Percentiles rank a stretch among this genome's conserved stretches.
Conservation (phyloP, 2,888 invertebrate genomes). For the Conomelus anceps region DNA sequence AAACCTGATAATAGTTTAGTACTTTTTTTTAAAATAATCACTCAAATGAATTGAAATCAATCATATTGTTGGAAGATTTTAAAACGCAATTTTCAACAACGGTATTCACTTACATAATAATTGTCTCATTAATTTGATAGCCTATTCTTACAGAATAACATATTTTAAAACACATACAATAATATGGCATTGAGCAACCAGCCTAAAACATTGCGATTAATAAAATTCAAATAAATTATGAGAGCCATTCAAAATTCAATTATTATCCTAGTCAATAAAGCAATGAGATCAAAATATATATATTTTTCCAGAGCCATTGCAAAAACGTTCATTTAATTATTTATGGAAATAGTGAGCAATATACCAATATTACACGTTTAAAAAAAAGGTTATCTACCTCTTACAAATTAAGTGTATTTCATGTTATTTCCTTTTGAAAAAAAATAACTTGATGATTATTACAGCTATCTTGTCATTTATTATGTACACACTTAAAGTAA, state of each 20-base stretch:
- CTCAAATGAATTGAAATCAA: not conserved
- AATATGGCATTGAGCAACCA: not conserved
- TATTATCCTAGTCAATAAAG: not conserved
- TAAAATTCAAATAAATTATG: not conserved
- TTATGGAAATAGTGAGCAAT: not conserved
- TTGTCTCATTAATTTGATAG: no score
- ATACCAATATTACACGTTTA: not conserved
- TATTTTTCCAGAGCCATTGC: constrained; percentile 1
- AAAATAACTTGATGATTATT: not conserved
- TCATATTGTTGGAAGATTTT: not conserved
- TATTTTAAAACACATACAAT: not conserved
- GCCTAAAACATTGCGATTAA: not conserved
- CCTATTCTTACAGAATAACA: not conserved
- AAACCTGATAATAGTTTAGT: not conserved
- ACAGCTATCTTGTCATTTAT: not conserved
- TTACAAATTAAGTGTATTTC: no score
- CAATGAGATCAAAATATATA: constrained; percentile 20
- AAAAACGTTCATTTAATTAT: not conserved
- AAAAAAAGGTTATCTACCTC: not conserved
- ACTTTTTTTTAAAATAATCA: not conserved
- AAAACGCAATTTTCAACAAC: not conserved
- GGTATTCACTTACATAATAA: not conserved
- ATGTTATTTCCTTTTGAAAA: not conserved
- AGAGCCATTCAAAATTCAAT: not conserved
- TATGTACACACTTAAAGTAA: not conserved